Evolutionary conservation across 2,113 vertebrate genomes (phyloP), one percentile per base, ranked within the genome.

Genomic region (Paratilapia polleni): DNA sequence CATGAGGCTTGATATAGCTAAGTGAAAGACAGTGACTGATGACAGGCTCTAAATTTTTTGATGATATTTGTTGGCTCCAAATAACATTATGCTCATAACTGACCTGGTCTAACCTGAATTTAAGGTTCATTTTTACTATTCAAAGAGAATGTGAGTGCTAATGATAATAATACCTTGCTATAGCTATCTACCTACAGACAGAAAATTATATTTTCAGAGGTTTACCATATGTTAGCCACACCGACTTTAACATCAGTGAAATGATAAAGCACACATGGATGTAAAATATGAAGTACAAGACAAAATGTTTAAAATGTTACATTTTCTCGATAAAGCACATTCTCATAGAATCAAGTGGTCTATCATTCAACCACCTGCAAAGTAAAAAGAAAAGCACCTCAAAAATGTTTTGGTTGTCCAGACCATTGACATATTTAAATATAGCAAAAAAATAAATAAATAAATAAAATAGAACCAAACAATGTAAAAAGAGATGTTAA

Each of bases 281-380:
- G 47, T 49, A 49, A 49, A 17, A 49, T 17, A 49, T 17, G 43
- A 47, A 15, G 47, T 5, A 36, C 36, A 47, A 5, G 4, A 17
- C 11, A 49, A 49, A 49, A 49, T 49, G 47, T 49, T 19, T 10
- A 13, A 47, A n/a, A 47, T 26, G 38, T 79, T 41, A 60, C 28
- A 60, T 28, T 20, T 74, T 36, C 20, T 61, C 9, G 36, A 63
- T 4, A 60, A 78, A 86, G 36, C 47, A 73, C 38, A 62, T 59
- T n/a, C 26, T 63, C 8, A 52, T 61, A 81, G 57, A 85, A 83
- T 81, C 47, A 59, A 76, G 26, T 13, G 47, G 43, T 75, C 66
- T 20, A 43, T 75, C 66, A 74, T 61, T 68, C 74, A 78, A 80
- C 80, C 76, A 62, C 31, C 24, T 80, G 31, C n/a, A 68, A 79